phyloP scores from a whole-genome alignment of 30 jellyfish, hydroid and myxozoan genomes.

The Morbakka virulenta region DNA sequence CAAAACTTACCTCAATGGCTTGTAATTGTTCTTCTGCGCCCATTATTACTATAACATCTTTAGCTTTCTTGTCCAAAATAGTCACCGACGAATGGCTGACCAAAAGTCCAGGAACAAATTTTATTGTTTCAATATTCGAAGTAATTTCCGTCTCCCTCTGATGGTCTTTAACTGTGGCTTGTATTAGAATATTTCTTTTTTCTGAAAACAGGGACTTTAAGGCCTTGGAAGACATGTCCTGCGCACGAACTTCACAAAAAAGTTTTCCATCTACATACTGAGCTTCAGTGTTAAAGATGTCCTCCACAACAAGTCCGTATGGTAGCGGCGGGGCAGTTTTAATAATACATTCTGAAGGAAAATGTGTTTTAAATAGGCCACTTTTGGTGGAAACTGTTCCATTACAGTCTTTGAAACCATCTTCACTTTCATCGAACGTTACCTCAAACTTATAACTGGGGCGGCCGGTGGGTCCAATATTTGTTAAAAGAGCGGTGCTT shows the following conservation, averaged over 20 bases:
- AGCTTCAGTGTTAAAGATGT: constrained; percentile 11
- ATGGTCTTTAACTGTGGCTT: constrained; percentile 19
- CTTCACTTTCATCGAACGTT: too few species aligned
- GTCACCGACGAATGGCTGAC: not conserved
- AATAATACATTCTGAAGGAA: too few species aligned
- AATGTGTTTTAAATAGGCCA: too few species aligned
- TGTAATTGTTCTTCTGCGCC: constrained; percentile 3
- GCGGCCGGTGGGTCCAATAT: too few species aligned
- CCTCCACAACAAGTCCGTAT: constrained; percentile 2
- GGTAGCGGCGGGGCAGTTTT: too few species aligned
- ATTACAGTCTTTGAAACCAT: too few species aligned
- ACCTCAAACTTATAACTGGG: too few species aligned
- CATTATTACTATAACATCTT: not conserved
- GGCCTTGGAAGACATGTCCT: not conserved
- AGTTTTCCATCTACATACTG: constrained; percentile 39
- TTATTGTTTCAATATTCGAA: not conserved
- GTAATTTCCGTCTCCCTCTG: not conserved
- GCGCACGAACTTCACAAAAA: constrained; percentile 35
- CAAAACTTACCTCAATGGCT: not conserved
- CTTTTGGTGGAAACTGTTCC: too few species aligned
- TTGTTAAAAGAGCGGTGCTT: not conserved
- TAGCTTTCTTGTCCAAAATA: constrained; percentile 1
- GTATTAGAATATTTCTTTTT: not conserved
- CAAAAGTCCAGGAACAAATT: constrained; percentile 17
- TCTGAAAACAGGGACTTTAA: not conserved